Evolutionary conservation across 2,888 invertebrate genomes (phyloP), one percentile per base, ranked within the genome.

Genomic region (Caenorhabditis zanzibari): DNA sequence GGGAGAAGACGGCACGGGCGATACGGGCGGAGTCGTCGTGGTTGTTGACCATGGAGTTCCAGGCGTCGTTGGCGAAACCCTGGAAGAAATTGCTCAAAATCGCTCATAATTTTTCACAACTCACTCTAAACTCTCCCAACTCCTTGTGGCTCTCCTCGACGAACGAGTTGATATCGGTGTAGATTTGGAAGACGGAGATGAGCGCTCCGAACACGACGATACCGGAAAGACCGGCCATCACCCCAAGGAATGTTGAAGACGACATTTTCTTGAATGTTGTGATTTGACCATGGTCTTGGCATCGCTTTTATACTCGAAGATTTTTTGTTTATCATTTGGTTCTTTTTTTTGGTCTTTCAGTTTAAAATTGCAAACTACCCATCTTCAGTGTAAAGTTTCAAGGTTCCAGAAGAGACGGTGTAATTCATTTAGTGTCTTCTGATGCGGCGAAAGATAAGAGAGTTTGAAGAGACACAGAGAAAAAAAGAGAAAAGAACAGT

Each of bases 81-180:
- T 71, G 66, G 14, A 44, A 59, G 56, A 38, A 2, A 10, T 38
- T 10, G 38, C 38, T 38, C 38, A 10, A 12, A 56, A n/a, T 41
- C 24, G n/a, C 12, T 56, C 16, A 54, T 7, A 54, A 6, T 32
- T 32, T 56, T 10, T 1, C 4, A 26, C 12, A 56, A 74, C 63
- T 38, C 41, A 85, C 85, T 72, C 54, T 52, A 61, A 86, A 86
- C 63, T 86, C 86, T 35, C 58, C 74, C 49, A 86, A 35, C 12
- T 84, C 84, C 1, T 44, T 47, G 19, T 61, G 71, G 32, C 79
- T 77, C 35, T 77, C 69, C 19, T 61, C 81, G 9, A 79, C 74
- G 47, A 86, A 86, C 10, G 61, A 71, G 47, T 81, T 79, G 59
- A 86, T 85, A 47, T 86, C 86, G 38, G 61, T 66, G 58, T 66